These are phyloP conservation scores for Drosophila kanekoi DNA, from an alignment of 2,888 invertebrate species.

Conservation along the genomic window DNA sequence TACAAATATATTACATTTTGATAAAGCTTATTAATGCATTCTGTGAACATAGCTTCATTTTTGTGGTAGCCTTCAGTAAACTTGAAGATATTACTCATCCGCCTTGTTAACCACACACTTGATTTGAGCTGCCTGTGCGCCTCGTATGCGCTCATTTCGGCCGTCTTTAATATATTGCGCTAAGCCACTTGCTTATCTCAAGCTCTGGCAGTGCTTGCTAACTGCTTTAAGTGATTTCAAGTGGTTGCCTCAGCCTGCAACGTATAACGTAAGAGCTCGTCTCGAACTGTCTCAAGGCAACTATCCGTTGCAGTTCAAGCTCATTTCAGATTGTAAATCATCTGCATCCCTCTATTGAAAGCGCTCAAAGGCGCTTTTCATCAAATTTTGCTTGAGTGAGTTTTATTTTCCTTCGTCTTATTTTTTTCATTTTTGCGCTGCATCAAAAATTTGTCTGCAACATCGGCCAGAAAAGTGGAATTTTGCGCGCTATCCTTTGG, in stretches of 20 bases:
- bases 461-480: slow-evolving; percentile 24
- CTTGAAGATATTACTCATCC: neutral
- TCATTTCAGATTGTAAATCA: slow-evolving; percentile 14
- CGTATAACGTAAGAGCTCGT: neutral
- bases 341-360: neutral
- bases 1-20: too few species aligned
- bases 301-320: slow-evolving; percentile 53
- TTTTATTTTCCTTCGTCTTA: neutral
- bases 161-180: slow-evolving; percentile 11
- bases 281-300: slow-evolving; percentile 49
- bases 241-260: slow-evolving; percentile 21
- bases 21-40: neutral
- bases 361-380: slow-evolving; percentile 43
- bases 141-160: too few species aligned
- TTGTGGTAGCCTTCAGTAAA: neutral
- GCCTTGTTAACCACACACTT: slow-evolving; percentile 2
- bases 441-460: slow-evolving; percentile 12
- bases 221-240: slow-evolving; percentile 37
- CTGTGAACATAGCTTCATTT: neutral
- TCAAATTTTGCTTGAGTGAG: slow-evolving; percentile 22
- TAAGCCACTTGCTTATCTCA: slow-evolving; percentile 31
- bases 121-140: neutral
- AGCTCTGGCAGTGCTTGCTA: slow-evolving; percentile 22
- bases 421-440: neutral
- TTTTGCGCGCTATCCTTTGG: slow-evolving; percentile 14